These are phyloP conservation scores for Pristionchus japonicus DNA, from an alignment of 2,888 invertebrate genomes.

Conservation along the genomic window DNA sequence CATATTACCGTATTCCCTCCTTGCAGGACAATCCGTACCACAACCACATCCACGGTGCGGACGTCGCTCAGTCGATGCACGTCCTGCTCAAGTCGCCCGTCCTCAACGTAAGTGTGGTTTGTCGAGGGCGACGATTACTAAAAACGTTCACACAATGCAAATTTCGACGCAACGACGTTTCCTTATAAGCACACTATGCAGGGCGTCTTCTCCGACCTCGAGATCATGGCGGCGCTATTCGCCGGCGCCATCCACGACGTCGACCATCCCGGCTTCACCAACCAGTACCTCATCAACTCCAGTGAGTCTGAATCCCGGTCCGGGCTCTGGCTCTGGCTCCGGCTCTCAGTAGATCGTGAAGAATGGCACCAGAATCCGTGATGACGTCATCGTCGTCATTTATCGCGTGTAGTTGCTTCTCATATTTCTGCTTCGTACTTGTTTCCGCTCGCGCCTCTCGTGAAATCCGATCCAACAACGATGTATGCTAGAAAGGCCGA, in stretches of 20 bases:
- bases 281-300: constrained; percentile 98
- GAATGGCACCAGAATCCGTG: not conserved
- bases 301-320: constrained; percentile 79
- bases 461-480: not conserved
- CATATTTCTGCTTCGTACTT: not conserved
- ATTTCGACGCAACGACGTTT: not conserved
- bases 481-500: not conserved
- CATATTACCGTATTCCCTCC: constrained; percentile 2
- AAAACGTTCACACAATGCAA: not conserved
- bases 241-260: constrained; percentile 99
- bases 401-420: constrained; percentile 5
- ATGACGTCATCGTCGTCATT: constrained; percentile 29
- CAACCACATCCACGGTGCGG: constrained; percentile 97
- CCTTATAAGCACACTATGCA: constrained; percentile 75
- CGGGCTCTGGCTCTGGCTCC: not conserved
- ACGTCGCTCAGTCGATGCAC: constrained; percentile 97
- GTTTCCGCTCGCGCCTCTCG: not conserved
- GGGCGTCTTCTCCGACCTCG: constrained; percentile 96
- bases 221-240: constrained; percentile 94
- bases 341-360: not conserved
- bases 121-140: constrained; percentile 6
- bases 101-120: constrained; percentile 49
- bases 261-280: constrained; percentile 98
- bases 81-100: constrained; percentile 92
- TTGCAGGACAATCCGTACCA: constrained; percentile 94